Evolutionary conservation across 2,888 invertebrate species (phyloP).

Genomic region (Bursaphelenchus okinawaensis): DNA sequence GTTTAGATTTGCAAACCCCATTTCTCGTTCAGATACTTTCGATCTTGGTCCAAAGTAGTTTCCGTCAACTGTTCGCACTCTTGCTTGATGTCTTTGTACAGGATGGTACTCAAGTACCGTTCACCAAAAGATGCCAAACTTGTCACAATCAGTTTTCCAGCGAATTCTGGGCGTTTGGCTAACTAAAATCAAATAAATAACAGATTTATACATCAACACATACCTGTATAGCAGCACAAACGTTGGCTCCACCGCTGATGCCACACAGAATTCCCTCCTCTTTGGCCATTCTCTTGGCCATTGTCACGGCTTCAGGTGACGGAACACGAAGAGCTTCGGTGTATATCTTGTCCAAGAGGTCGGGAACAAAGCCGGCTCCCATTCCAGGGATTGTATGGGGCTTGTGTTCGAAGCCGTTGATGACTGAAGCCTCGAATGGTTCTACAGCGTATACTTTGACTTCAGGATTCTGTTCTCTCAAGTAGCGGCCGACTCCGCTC

Average conservation of each 20-base stretch:
- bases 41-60: slow-evolving; percentile 26
- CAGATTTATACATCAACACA: neutral
- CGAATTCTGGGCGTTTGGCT: slow-evolving; percentile 48
- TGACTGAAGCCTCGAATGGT: slow-evolving; percentile 42
- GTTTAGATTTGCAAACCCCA: slow-evolving; percentile 4
- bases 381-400: slow-evolving; percentile 51
- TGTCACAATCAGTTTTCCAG: slow-evolving; percentile 50
- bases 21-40: neutral
- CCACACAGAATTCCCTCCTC: slow-evolving; percentile 51
- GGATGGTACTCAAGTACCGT: slow-evolving; percentile 37
- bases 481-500: slow-evolving; percentile 38
- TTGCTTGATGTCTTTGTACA: slow-evolving; percentile 41
- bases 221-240: slow-evolving; percentile 39
- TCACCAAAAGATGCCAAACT: slow-evolving; percentile 47
- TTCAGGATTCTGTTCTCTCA: slow-evolving; percentile 47
- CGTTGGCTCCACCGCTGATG: slow-evolving; percentile 49
- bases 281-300: slow-evolving; percentile 45
- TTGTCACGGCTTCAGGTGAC: slow-evolving; percentile 48
- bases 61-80: slow-evolving; percentile 29
- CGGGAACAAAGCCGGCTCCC: slow-evolving; percentile 43
- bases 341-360: slow-evolving; percentile 42
- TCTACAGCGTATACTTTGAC: slow-evolving; percentile 38
- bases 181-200: slow-evolving; percentile 27
- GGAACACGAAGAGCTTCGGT: slow-evolving; percentile 35
- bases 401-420: slow-evolving; percentile 40